Evolutionary conservation across 2,113 vertebrate species (phyloP), one percentile per base, ranked within the genome.

Genomic region (Pygoscelis adeliae): DNA sequence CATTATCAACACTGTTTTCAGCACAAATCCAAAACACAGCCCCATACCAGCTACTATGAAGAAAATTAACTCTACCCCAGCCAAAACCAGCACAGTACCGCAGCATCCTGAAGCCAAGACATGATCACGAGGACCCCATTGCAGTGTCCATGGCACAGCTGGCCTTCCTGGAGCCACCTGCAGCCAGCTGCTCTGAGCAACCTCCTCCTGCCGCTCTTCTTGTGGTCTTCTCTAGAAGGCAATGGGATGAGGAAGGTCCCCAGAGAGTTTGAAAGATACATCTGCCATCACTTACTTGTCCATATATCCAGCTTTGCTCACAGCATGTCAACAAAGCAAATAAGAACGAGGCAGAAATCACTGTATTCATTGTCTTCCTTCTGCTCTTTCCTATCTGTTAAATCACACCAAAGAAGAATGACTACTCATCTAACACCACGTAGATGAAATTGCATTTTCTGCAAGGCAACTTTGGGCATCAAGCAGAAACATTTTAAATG

Each of bases 111-210:
- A 74, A 25, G 47, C 9, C 22, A 38, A 40, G 70, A 12, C 23
- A 7, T 2, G 6, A 49, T 11, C 47, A 7, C 13, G 12, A 46
- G 55, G 53, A 69, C 21, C 9, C 36, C 2, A 1, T 0, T 11
- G n/a, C 36, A 19, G 36, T 14, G 61, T 6, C 47, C 6, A 1
- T 8, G 18, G 66, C 66, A 79, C 25, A 52, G 25, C 23, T 36
- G 29, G 52, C 50, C 58, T 40, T 74, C 18, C 81, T 22, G n/a
- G 4, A 86, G 74, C 46, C 87, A 74, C 53, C 34, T 2, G 1
- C 18, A 84, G 67, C 46, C 46, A 69, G 42, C 63, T 50, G 49
- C 55, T 61, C 30, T 10, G 5, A 90, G 49, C 69, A 74, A 15
- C 42, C 15, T 82, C 44, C 25, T 82, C 63, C 74, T 63, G 42